phyloP scores from a whole-genome alignment of 2,888 invertebrate species.

The Marronus borbonicus region DNA sequence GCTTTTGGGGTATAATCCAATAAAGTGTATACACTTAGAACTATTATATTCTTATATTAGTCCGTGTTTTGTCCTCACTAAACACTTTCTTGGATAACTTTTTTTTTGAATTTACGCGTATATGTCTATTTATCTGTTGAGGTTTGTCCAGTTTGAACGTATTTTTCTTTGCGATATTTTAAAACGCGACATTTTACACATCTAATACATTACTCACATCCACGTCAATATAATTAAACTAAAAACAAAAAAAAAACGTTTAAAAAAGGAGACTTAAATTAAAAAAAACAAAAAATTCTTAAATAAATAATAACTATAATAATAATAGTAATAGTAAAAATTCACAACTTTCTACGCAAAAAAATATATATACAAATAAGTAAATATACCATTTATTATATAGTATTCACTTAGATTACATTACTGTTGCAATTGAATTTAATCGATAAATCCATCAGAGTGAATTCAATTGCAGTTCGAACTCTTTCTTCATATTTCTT shows the following conservation, averaged over 20 bases:
- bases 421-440: neutral
- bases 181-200: constrained; percentile 43
- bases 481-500: neutral
- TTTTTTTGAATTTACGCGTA: neutral
- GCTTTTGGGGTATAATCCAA: constrained; percentile 35
- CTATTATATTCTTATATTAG: no score
- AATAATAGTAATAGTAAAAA: constrained; percentile 29
- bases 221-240: constrained; percentile 40
- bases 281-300: constrained; percentile 19
- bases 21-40: constrained; percentile 5
- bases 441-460: neutral
- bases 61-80: neutral
- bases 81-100: neutral
- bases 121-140: no score
- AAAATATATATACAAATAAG: constrained; percentile 48
- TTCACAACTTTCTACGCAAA: constrained; percentile 40
- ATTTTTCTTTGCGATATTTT: constrained; percentile 19
- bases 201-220: constrained; percentile 54
- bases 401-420: constrained; percentile 5
- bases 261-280: neutral
- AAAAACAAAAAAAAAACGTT: constrained; percentile 10
- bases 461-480: neutral
- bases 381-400: constrained; percentile 30
- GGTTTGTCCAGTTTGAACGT: neutral
- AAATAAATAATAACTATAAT: constrained; percentile 48